Percentiles rank a stretch among this genome's conserved stretches.
Evolutionary conservation across 1,140 invertebrate genomes (phyloP).

Genomic region (Drosophila kikkawai): DNA sequence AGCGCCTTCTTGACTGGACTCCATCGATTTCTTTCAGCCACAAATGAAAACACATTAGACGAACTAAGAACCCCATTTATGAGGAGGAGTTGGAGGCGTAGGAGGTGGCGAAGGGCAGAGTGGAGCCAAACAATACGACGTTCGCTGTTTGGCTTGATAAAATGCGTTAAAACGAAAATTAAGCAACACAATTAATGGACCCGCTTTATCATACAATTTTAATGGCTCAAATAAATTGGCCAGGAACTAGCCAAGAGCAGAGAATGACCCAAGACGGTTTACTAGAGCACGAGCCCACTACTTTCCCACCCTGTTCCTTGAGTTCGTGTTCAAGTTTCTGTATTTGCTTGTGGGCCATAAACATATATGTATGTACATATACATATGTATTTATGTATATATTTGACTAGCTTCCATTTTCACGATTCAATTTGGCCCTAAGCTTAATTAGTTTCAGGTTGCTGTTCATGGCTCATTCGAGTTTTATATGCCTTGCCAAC

Average conservation of each 20-base stretch:
- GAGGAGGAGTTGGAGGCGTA: not conserved
- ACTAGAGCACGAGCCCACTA: constrained; percentile 18
- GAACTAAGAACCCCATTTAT: constrained; percentile 50
- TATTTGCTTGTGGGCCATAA: constrained; percentile 16
- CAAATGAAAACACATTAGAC: constrained; percentile 74
- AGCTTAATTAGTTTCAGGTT: constrained; percentile 53
- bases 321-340: constrained; percentile 37
- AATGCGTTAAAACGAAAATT: constrained; percentile 82
- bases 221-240: constrained; percentile 79
- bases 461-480: constrained; percentile 3
- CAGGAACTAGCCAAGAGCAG: constrained; percentile 46
- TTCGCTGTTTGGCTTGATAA: constrained; percentile 66
- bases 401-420: constrained; percentile 25
- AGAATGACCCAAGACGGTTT: constrained; percentile 34
- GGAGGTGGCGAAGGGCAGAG: not conserved
- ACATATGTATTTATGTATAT: constrained; percentile 24
- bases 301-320: not conserved
- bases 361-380: constrained; percentile 9
- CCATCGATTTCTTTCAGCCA: constrained; percentile 65
- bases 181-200: constrained; percentile 81
- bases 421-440: constrained; percentile 32
- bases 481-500: constrained; percentile 2
- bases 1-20: constrained; percentile 40
- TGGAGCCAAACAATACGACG: constrained; percentile 19
- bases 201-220: constrained; percentile 81